Evolutionary conservation across 2,797 vertebrate genomes (phyloP).

Genomic region (Sebastes melanostomus): DNA sequence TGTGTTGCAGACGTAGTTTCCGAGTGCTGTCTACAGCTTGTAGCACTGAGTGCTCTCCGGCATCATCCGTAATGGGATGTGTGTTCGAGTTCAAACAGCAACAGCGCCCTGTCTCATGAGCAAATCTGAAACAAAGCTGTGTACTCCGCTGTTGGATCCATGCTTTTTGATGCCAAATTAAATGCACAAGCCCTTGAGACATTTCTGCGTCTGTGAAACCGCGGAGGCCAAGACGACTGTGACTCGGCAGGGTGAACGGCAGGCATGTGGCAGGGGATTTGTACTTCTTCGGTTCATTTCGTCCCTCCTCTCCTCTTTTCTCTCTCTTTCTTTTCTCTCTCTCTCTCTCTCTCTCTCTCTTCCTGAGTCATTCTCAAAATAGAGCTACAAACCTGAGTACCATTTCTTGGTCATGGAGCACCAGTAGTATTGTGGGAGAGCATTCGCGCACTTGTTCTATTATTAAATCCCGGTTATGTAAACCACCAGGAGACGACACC

Average conservation of each 20-base stretch:
- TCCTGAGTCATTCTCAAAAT: conserved; percentile 41
- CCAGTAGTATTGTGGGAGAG: conserved; percentile 58
- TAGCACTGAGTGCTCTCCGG: conserved; percentile 27
- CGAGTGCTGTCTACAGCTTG: conserved; percentile 29
- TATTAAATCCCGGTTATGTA: conserved; percentile 71
- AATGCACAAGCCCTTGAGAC: conserved; percentile 49
- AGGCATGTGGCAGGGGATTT: conserved; percentile 57
- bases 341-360: conserved; percentile 14
- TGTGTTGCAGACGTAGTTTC: conserved; percentile 4
- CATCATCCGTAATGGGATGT: conserved; percentile 46
- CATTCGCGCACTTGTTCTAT: conserved; percentile 46
- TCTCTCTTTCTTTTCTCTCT: conserved; percentile 8
- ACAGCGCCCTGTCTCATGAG: conserved; percentile 43
- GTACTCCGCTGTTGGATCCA: conserved; percentile 47
- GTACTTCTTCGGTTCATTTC: conserved; percentile 66
- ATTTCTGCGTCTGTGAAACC: conserved; percentile 53
- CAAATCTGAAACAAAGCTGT: conserved; percentile 60
- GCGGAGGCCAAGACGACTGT: conserved; percentile 40
- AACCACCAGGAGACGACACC: conserved; percentile 55
- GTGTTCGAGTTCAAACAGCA: conserved; percentile 51
- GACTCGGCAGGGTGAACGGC: conserved; percentile 50
- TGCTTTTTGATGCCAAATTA: conserved; percentile 60
- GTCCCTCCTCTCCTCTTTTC: not conserved
- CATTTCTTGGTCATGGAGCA: conserved; percentile 58
- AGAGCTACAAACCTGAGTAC: conserved; percentile 60